Evolutionary conservation across 2,797 vertebrate species (phyloP).

Genomic region (Clamator glandarius): DNA sequence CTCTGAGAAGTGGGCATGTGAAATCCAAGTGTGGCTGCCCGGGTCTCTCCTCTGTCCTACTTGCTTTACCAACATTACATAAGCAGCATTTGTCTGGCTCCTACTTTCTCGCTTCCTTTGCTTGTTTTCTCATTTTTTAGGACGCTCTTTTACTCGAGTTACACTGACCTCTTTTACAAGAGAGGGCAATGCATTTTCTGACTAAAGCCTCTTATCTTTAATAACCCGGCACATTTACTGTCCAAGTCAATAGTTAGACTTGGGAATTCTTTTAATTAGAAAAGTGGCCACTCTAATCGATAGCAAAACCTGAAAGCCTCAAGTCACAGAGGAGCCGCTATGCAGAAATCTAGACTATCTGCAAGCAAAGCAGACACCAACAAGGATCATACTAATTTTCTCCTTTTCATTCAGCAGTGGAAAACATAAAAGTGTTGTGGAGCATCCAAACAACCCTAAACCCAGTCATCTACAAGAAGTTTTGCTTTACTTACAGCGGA

Average conservation of each 20-base stretch:
- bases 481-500: not conserved
- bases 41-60: slow-evolving; percentile 25
- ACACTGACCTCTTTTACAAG: slow-evolving; percentile 59
- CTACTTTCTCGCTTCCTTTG: not conserved
- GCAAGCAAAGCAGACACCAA: not conserved
- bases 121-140: slow-evolving; percentile 63
- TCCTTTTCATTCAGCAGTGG: slow-evolving; percentile 22
- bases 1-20: rapidly evolving
- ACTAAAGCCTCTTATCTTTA: slow-evolving; percentile 50
- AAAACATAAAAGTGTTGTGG: slow-evolving; percentile 33
- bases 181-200: slow-evolving; percentile 29
- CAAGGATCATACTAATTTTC: not conserved
- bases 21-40: rapidly evolving
- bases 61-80: slow-evolving; percentile 39
- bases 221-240: not conserved
- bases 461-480: not conserved
- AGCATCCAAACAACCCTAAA: not conserved
- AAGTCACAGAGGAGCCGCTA: not conserved
- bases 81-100: slow-evolving; percentile 41
- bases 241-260: slow-evolving; percentile 11
- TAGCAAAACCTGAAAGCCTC: slow-evolving; percentile 8
- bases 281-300: slow-evolving; percentile 10
- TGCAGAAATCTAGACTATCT: not conserved
- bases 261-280: slow-evolving; percentile 48
- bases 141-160: slow-evolving; percentile 48